phyloP scores from a whole-genome alignment of 2,888 invertebrate species.

The Dryobota labecula region DNA sequence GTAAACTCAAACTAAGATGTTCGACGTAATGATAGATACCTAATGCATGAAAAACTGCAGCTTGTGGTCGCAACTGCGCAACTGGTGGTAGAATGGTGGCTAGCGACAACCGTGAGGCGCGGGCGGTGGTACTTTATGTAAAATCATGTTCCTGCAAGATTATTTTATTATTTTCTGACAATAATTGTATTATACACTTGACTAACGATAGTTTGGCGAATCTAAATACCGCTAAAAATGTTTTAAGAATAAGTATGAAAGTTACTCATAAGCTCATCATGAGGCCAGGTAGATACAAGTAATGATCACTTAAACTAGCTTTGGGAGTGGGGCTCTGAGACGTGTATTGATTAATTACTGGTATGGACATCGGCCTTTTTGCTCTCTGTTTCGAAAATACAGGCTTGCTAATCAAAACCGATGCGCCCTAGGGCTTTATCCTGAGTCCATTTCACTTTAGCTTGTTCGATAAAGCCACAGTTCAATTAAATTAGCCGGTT shows the following conservation, averaged over 20 bases:
- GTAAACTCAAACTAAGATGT: not conserved
- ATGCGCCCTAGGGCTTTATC: not conserved
- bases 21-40: not conserved
- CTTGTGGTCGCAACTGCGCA: not conserved
- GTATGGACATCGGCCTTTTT: not conserved
- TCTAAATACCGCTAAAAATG: not conserved
- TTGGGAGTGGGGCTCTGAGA: not conserved
- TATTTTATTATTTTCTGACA: not conserved
- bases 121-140: too few species aligned
- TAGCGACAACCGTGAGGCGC: not conserved
- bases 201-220: not conserved
- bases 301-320: not conserved
- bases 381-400: conserved; percentile 2
- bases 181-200: not conserved
- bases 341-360: not conserved
- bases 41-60: not conserved
- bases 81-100: not conserved
- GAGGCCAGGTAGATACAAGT: too few species aligned
- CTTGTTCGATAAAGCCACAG: not conserved
- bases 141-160: too few species aligned
- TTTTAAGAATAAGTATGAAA: not conserved
- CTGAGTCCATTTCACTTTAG: not conserved
- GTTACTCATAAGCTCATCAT: not conserved
- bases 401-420: conserved; percentile 4
- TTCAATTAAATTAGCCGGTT: not conserved